Percentiles rank a stretch among this genome's conserved stretches.
These are phyloP conservation scores for Antennarius maculatus DNA, from an alignment of 2,797 vertebrate species.

Conservation along the genomic window DNA sequence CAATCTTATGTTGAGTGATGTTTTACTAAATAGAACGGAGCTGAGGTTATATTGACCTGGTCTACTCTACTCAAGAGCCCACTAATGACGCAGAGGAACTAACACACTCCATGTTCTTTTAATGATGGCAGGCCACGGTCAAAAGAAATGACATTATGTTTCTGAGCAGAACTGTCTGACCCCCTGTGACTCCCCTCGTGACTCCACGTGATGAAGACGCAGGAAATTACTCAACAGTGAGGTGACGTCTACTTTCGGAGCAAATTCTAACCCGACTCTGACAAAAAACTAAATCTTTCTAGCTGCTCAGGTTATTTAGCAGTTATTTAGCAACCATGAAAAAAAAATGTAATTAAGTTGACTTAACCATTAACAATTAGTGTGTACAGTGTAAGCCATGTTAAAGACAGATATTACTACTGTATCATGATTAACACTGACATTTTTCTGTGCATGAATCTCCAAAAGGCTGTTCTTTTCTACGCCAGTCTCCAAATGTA, in stretches of 20 bases:
- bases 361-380: too few species aligned
- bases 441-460: constrained; percentile 5
- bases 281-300: too few species aligned
- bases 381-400: too few species aligned
- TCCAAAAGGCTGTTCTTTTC: constrained; percentile 20
- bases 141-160: constrained; percentile 55
- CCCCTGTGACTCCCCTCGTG: constrained; percentile 32
- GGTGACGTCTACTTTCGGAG: too few species aligned
- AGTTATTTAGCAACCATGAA: too few species aligned
- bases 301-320: too few species aligned
- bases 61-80: constrained; percentile 23
- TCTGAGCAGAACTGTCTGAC: constrained; percentile 27
- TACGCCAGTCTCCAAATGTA: constrained; percentile 15
- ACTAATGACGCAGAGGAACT: constrained; percentile 41
- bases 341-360: too few species aligned
- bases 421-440: neutral
- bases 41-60: constrained; percentile 47
- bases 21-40: constrained; percentile 33
- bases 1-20: constrained; percentile 24
- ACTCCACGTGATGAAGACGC: neutral
- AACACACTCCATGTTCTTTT: constrained; percentile 32
- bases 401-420: too few species aligned
- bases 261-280: too few species aligned
- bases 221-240: too few species aligned
- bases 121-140: constrained; percentile 42